Evolutionary conservation across 1,140 invertebrate genomes (phyloP).

Genomic region (Carposina sasakii): DNA sequence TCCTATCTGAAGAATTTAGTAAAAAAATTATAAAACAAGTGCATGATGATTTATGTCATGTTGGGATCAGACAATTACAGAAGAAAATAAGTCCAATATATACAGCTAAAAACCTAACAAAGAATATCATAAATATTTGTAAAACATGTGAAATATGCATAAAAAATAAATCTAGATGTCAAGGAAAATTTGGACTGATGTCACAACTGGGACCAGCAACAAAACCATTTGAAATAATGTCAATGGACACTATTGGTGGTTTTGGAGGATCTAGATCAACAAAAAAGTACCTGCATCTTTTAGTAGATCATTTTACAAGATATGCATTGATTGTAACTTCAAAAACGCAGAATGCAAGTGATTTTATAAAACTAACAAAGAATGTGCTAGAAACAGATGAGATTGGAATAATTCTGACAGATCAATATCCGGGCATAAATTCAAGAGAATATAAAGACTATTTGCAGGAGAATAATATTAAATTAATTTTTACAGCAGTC

Average conservation of each 20-base stretch:
- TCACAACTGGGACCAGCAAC: slow-evolving; percentile 35
- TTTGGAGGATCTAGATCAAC: slow-evolving; percentile 22
- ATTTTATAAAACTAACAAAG: no score
- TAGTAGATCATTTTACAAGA: slow-evolving; percentile 27
- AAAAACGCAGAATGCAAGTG: slow-evolving; percentile 41
- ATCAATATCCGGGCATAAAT: no score
- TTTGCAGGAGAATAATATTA: no score
- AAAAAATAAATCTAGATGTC: slow-evolving; percentile 23
- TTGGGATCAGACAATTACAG: slow-evolving; percentile 6
- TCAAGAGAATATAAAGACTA: no score
- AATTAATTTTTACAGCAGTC: no score
- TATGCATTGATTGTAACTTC: slow-evolving; percentile 32
- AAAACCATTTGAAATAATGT: slow-evolving; percentile 24
- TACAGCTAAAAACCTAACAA: slow-evolving; percentile 9
- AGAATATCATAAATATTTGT: not conserved
- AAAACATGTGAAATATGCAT: slow-evolving; percentile 5
- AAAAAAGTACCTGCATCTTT: slow-evolving; percentile 25
- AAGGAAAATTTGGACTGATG: slow-evolving; percentile 27
- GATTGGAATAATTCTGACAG: no score
- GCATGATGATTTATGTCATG: slow-evolving; percentile 5
- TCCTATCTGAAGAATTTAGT: slow-evolving; percentile 6
- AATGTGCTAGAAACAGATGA: no score
- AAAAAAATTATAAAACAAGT: slow-evolving; percentile 3
- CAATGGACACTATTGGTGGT: slow-evolving; percentile 26
- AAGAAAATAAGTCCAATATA: slow-evolving; percentile 7